phyloP scores from a whole-genome alignment of 2,797 vertebrate genomes.

The Gorsachius magnificus region DNA sequence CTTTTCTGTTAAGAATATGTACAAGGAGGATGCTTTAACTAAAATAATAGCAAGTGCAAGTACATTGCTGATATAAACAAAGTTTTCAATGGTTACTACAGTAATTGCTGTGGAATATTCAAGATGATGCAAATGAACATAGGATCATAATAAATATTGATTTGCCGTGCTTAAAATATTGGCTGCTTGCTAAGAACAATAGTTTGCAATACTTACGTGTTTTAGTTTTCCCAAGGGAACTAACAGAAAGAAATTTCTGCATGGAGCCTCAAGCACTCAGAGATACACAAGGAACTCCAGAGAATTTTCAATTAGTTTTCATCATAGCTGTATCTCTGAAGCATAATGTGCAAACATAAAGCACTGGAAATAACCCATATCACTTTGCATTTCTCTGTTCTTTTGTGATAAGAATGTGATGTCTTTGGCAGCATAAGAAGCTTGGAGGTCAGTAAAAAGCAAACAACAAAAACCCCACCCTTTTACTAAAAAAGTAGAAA shows the following conservation, averaged over 20 bases:
- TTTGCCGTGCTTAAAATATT: neutral
- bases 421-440: neutral
- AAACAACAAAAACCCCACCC: neutral
- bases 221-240: neutral
- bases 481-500: neutral
- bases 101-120: neutral
- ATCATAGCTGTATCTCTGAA: neutral
- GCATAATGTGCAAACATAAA: neutral
- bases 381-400: neutral
- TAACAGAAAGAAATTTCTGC: neutral
- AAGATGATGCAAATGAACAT: neutral
- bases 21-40: neutral
- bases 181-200: neutral
- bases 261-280: neutral
- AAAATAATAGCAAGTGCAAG: neutral
- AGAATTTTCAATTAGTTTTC: conserved; percentile 19
- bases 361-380: neutral
- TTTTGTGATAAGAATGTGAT: neutral
- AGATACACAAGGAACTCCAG: neutral
- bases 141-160: neutral
- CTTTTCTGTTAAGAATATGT: neutral
- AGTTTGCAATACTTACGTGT: neutral
- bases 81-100: neutral
- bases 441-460: neutral
- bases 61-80: neutral